phyloP scores from a whole-genome alignment of 2,113 vertebrate species.

The Antigone vipio region DNA sequence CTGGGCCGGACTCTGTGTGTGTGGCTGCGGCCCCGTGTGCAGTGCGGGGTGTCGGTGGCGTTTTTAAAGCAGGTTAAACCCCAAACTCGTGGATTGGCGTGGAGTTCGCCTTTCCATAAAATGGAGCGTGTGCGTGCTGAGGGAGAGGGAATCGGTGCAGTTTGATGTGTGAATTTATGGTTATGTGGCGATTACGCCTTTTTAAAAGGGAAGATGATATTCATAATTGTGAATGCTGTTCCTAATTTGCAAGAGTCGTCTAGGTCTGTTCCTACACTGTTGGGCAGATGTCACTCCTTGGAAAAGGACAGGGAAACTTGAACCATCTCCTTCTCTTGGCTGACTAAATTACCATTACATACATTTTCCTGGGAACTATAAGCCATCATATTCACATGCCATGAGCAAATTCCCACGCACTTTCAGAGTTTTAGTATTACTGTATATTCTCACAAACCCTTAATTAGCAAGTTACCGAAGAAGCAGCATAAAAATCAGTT shows the following conservation, averaged over 20 bases:
- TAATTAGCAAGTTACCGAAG: constrained; percentile 35
- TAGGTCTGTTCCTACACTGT: not conserved
- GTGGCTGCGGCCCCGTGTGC: not conserved
- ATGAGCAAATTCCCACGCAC: constrained; percentile 19
- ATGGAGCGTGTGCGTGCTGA: not conserved
- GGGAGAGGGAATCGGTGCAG: fast-evolving
- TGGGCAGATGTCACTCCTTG: not conserved
- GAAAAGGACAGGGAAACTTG: constrained; percentile 22
- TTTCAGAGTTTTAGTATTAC: not conserved
- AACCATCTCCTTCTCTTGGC: constrained; percentile 22
- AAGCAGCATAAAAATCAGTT: constrained; percentile 22
- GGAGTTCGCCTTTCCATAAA: not conserved
- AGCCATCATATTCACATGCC: not conserved
- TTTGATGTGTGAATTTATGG: not conserved
- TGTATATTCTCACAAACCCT: not conserved
- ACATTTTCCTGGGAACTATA: constrained; percentile 48
- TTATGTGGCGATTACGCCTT: no score
- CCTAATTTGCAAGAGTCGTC: not conserved
- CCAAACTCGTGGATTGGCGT: fast-evolving
- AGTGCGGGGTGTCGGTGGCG: fast-evolving
- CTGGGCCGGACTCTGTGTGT: not conserved
- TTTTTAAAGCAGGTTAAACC: not conserved
- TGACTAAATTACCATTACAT: constrained; percentile 26
- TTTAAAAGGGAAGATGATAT: not conserved
- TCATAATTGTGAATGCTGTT: not conserved